These are phyloP conservation scores for Aphidius gifuensis DNA, from an alignment of 1,140 invertebrate species.

Conservation along the genomic window DNA sequence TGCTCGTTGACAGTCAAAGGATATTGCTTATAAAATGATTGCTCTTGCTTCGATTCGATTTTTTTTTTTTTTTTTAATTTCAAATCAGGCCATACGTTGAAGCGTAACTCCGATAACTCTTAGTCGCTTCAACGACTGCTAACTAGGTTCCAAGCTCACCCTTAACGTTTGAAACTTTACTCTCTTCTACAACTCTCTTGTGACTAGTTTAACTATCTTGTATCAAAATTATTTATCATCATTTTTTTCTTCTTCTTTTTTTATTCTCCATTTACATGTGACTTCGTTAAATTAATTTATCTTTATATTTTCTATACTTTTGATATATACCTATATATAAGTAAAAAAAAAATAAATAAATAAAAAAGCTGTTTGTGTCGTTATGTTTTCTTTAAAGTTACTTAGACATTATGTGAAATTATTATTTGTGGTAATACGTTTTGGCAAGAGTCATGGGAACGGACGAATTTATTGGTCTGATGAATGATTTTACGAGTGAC, in stretches of 20 bases:
- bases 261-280: not conserved
- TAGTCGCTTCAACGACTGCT: not conserved
- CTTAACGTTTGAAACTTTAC: not conserved
- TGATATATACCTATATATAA: too few species aligned
- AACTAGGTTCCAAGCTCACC: constrained; percentile 10
- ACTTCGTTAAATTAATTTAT: not conserved
- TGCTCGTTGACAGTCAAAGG: too few species aligned
- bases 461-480: constrained; percentile 12
- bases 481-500: constrained; percentile 23
- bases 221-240: not conserved
- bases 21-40: constrained; percentile 2
- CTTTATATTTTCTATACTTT: too few species aligned
- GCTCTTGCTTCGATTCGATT: constrained; percentile 1
- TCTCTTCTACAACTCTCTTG: too few species aligned
- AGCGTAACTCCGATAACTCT: not conserved
- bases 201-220: not conserved
- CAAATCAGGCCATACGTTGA: constrained; percentile 1
- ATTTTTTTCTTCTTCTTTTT: not conserved
- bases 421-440: constrained; percentile 10
- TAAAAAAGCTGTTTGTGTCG: too few species aligned
- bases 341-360: too few species aligned
- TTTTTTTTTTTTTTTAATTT: constrained; percentile 2
- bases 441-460: constrained; percentile 17
- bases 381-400: too few species aligned
- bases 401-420: too few species aligned